Percentiles rank a stretch among this genome's conserved stretches.
Evolutionary conservation across 1,140 invertebrate species (phyloP).

Genomic region (Micrasema longulum): DNA sequence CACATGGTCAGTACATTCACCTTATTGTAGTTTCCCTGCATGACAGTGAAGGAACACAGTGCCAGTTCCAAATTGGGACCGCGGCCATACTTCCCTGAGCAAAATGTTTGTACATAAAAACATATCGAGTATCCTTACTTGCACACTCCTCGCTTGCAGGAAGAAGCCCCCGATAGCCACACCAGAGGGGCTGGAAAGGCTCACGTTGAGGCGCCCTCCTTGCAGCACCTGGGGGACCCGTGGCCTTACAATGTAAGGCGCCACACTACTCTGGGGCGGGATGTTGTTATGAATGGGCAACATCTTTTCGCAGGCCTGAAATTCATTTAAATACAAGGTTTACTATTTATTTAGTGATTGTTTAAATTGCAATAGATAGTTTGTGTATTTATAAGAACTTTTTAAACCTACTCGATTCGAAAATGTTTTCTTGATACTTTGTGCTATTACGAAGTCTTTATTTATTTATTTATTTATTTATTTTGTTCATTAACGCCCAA

Average conservation of each 20-base stretch:
- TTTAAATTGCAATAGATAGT: neutral
- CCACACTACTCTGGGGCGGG: conserved; percentile 57
- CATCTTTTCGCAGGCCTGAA: conserved; percentile 63
- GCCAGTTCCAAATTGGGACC: too few relatives aligned
- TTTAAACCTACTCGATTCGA: too few relatives aligned
- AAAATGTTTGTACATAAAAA: too few relatives aligned
- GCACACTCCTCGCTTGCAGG: conserved; percentile 62
- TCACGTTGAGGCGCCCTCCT: conserved; percentile 61
- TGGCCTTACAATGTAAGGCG: conserved; percentile 60
- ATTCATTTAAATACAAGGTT: conserved; percentile 15
- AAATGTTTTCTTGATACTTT: too few relatives aligned
- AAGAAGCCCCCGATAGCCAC: conserved; percentile 62
- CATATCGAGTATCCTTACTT: conserved; percentile 55
- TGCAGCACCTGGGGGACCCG: conserved; percentile 62
- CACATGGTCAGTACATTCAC: too few relatives aligned
- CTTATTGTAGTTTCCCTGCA: too few relatives aligned
- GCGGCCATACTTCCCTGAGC: too few relatives aligned
- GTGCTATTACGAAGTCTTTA: too few relatives aligned
- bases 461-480: too few relatives aligned
- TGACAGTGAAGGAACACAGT: too few relatives aligned
- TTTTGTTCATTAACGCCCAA: too few relatives aligned
- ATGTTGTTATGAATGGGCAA: conserved; percentile 60
- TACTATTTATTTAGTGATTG: conserved; percentile 1
- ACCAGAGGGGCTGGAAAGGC: conserved; percentile 60
- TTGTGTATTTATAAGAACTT: too few relatives aligned